Evolutionary conservation across 2,888 invertebrate genomes (phyloP), one percentile per base, ranked within the genome.

Genomic region (Celastrina argiolus): DNA sequence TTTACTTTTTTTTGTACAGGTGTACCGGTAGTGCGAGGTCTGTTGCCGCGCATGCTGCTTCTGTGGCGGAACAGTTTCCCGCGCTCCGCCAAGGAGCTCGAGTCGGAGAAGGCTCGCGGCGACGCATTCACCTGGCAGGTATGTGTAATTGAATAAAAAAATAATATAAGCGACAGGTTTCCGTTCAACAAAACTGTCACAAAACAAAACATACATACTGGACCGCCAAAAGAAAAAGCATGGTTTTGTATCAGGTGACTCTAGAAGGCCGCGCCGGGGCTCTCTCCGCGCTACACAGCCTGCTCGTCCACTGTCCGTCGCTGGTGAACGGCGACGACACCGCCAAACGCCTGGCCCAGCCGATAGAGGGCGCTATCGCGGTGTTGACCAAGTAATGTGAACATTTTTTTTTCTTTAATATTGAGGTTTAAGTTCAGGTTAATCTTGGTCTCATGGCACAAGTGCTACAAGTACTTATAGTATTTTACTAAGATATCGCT

Each of bases 121-220:
- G 99, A 99, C 88, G 97, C 98, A 0, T 99, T 99, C 81, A 99
- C 99, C n/a, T 99, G 99, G 99, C 97, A 98, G 92, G 96, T 95
- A 69, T 66, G 16, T 22, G 2, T 39, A 36, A 2, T 36, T 36
- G 36, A 10, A 36, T 36, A n/a, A n/a, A n/a, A n/a, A n/a, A n/a
- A n/a, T n/a, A n/a, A n/a, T n/a, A n/a, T n/a, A n/a, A n/a, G n/a
- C n/a, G n/a, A n/a, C n/a, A n/a, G n/a, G n/a, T n/a, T n/a, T n/a
- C n/a, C n/a, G n/a, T n/a, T n/a, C n/a, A n/a, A n/a, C n/a, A n/a
- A n/a, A n/a, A n/a, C n/a, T n/a, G n/a, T n/a, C n/a, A n/a, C n/a
- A n/a, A n/a, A n/a, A n/a, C n/a, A n/a, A n/a, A n/a, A n/a, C n/a
- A n/a, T n/a, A n/a, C n/a, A n/a, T n/a, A n/a, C n/a, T n/a, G n/a